These are phyloP conservation scores for Platycheirus rosarum DNA, from an alignment of 2,888 invertebrate species.

Conservation along the genomic window DNA sequence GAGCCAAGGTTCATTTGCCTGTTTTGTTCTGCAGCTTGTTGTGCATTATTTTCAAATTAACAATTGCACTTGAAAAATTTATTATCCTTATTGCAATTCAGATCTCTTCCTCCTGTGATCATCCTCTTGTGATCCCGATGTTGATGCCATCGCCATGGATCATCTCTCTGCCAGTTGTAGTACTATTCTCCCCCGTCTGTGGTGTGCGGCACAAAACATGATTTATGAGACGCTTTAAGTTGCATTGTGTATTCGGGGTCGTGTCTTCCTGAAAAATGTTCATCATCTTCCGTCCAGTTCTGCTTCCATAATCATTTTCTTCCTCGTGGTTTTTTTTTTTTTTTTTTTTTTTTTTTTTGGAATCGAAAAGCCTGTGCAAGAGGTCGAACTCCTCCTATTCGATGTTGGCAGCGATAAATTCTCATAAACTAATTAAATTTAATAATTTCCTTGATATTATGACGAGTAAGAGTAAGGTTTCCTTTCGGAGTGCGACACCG, in stretches of 20 bases:
- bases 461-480: neutral
- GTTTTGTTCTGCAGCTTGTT: neutral
- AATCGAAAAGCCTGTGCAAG: constrained; percentile 21
- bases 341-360: constrained; percentile 24
- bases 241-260: constrained; percentile 48
- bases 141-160: constrained; percentile 52
- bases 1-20: neutral
- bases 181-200: neutral
- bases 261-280: constrained; percentile 40
- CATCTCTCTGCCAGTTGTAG: constrained; percentile 19
- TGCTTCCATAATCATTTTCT: constrained; percentile 12
- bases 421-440: constrained; percentile 73
- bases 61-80: constrained; percentile 69
- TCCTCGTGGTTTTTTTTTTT: constrained; percentile 3
- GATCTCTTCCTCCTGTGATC: constrained; percentile 56
- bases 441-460: constrained; percentile 45
- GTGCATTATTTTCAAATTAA: constrained; percentile 68
- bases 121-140: constrained; percentile 28
- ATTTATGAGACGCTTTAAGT: constrained; percentile 47
- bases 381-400: constrained; percentile 69
- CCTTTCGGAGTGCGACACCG: neutral
- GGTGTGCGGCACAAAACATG: constrained; percentile 33
- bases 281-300: constrained; percentile 33
- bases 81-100: constrained; percentile 63
- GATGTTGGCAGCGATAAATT: constrained; percentile 72